These are phyloP conservation scores for Himalopsyche anomala DNA, from an alignment of 2,888 invertebrate genomes.

Conservation along the genomic window DNA sequence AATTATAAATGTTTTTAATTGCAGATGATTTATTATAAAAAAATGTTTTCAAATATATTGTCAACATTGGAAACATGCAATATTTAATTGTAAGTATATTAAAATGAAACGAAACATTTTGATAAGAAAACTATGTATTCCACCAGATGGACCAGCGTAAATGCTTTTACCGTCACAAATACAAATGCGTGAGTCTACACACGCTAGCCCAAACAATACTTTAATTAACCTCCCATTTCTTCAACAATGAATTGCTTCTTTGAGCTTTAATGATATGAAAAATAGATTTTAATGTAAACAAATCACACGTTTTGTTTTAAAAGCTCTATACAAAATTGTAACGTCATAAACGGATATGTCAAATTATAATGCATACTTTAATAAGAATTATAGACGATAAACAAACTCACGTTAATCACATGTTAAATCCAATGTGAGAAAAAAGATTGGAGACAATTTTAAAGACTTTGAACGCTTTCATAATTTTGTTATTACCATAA, in stretches of 20 bases:
- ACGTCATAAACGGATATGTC: slow-evolving; percentile 29
- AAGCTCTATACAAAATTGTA: slow-evolving; percentile 32
- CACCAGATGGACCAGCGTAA: not conserved
- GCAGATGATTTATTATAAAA: too few relatives aligned
- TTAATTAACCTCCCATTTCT: slow-evolving; percentile 57
- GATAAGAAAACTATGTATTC: not conserved
- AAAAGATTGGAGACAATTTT: not conserved
- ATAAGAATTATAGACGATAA: not conserved
- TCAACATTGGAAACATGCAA: too few relatives aligned
- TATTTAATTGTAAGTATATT: too few relatives aligned
- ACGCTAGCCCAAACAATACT: slow-evolving; percentile 47
- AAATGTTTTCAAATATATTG: too few relatives aligned
- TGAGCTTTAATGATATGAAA: slow-evolving; percentile 55
- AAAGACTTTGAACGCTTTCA: slow-evolving; percentile 4
- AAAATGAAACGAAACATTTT: not conserved
- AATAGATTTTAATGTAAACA: slow-evolving; percentile 58
- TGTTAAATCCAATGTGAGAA: not conserved
- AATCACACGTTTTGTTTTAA: slow-evolving; percentile 58
- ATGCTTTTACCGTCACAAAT: not conserved
- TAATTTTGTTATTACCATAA: too few relatives aligned
- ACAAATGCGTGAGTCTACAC: slow-evolving; percentile 27
- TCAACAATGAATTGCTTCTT: slow-evolving; percentile 54
- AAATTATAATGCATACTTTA: slow-evolving; percentile 2
- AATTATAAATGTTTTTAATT: too few relatives aligned
- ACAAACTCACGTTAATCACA: not conserved